phyloP scores from a whole-genome alignment of 2,797 vertebrate species.

The Triplophysa yarkandensis region DNA sequence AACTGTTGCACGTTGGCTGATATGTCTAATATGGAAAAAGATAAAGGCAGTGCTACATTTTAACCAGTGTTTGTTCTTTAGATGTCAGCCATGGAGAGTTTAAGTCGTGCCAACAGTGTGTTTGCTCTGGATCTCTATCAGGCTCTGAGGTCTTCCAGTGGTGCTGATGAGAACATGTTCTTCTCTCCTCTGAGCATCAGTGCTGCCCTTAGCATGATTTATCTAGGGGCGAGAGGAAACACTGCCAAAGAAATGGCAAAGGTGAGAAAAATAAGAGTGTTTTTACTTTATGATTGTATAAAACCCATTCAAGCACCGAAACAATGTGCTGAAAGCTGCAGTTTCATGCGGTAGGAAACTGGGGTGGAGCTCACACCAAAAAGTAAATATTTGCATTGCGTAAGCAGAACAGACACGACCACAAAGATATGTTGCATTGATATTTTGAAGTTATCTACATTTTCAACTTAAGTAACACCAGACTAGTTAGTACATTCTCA shows the following conservation, averaged over 20 bases:
- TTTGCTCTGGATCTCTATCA: conserved; percentile 85
- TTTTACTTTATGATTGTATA: too few relatives aligned
- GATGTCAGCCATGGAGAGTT: conserved; percentile 75
- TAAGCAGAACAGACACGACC: background rate
- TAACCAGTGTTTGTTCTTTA: background rate
- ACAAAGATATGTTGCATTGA: background rate
- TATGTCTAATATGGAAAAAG: background rate
- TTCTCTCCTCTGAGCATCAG: conserved; percentile 86
- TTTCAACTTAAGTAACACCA: too few relatives aligned
- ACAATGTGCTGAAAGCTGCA: background rate
- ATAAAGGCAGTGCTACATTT: background rate
- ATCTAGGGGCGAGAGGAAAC: conserved; percentile 77
- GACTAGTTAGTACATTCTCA: too few relatives aligned
- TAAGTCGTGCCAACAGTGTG: conserved; percentile 74
- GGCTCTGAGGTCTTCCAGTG: conserved; percentile 65
- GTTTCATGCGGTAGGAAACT: background rate
- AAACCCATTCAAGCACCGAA: too few relatives aligned
- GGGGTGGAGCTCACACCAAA: background rate
- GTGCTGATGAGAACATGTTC: conserved; percentile 79
- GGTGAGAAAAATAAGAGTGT: conserved; percentile 65
- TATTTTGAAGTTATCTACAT: background rate
- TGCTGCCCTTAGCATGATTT: conserved; percentile 86
- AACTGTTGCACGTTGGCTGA: background rate
- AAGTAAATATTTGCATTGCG: conserved; percentile 5
- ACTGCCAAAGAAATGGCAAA: conserved; percentile 82